A percentile compares a stretch with the other conserved stretches of the same genome.
These are phyloP conservation scores for Malaclemys terrapin DNA, from an alignment of 2,113 vertebrate species.

Conservation along the genomic window DNA sequence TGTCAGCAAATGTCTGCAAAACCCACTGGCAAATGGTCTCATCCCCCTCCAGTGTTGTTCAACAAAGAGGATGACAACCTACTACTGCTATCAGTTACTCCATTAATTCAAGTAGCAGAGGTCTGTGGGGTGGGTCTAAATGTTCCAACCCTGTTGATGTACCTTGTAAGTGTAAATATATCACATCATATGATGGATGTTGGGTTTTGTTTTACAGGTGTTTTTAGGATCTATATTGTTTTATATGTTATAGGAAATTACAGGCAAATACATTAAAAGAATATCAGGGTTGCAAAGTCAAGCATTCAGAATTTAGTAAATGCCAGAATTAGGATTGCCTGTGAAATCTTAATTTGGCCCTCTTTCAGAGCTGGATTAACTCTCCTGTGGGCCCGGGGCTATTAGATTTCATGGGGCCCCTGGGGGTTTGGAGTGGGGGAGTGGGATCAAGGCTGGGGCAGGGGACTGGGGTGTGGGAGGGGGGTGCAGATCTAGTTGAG, in stretches of 20 bases:
- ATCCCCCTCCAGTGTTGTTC: not conserved
- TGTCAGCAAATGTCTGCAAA: not conserved
- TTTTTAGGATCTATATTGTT: too few relatives aligned
- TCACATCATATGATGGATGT: too few relatives aligned
- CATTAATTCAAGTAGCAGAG: not conserved
- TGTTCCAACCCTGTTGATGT: not conserved
- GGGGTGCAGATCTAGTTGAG: too few relatives aligned
- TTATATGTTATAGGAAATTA: too few relatives aligned
- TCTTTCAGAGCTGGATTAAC: not conserved
- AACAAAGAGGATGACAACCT: not conserved
- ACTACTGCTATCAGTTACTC: not conserved
- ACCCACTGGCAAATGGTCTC: not conserved
- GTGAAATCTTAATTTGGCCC: not conserved
- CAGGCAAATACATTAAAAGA: not conserved
- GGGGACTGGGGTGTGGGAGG: too few relatives aligned
- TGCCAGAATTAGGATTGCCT: not conserved
- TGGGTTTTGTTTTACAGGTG: too few relatives aligned
- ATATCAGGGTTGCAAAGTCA: not conserved
- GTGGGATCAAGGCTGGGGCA: too few relatives aligned
- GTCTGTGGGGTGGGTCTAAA: too few relatives aligned
- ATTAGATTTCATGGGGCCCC: too few relatives aligned
- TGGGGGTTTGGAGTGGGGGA: too few relatives aligned
- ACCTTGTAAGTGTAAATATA: not conserved
- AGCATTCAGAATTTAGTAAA: not conserved
- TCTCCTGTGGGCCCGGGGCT: too few relatives aligned